Conservation (phyloP, 2,797 vertebrate species). For the Danionella dracula region DNA sequence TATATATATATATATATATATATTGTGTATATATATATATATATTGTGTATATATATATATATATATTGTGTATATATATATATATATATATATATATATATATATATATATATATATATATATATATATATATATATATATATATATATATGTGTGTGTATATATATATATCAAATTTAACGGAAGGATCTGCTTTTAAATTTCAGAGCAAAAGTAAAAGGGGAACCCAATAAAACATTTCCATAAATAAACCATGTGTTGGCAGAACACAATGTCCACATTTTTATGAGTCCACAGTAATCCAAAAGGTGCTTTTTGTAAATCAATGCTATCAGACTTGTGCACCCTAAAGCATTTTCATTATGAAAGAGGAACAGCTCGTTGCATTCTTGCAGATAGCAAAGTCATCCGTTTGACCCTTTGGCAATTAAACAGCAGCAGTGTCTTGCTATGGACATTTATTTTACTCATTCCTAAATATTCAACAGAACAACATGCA, state of each 20-base stretch:
- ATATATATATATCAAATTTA: too few relatives aligned
- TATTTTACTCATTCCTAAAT: conserved; percentile 4
- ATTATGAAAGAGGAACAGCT: conserved; percentile 50
- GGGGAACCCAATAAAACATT: too few relatives aligned
- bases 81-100: too few relatives aligned
- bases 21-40: too few relatives aligned
- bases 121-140: too few relatives aligned
- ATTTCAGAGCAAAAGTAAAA: too few relatives aligned
- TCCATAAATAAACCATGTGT: neutral
- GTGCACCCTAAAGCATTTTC: conserved; percentile 48
- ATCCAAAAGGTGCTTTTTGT: conserved; percentile 20
- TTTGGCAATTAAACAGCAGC: conserved; percentile 51
- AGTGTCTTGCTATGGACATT: neutral
- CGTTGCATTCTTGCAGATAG: conserved; percentile 62
- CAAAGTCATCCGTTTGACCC: conserved; percentile 55
- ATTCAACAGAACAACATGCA: conserved; percentile 31
- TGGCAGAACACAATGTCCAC: neutral
- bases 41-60: too few relatives aligned
- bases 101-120: too few relatives aligned
- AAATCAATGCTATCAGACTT: conserved; percentile 35
- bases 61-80: too few relatives aligned
- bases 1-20: too few relatives aligned
- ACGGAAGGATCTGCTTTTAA: too few relatives aligned
- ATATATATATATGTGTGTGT: too few relatives aligned
- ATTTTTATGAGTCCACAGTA: conserved; percentile 1